These are phyloP conservation scores for Ciconia stormi DNA, from an alignment of 2,113 vertebrate species.

Conservation along the genomic window DNA sequence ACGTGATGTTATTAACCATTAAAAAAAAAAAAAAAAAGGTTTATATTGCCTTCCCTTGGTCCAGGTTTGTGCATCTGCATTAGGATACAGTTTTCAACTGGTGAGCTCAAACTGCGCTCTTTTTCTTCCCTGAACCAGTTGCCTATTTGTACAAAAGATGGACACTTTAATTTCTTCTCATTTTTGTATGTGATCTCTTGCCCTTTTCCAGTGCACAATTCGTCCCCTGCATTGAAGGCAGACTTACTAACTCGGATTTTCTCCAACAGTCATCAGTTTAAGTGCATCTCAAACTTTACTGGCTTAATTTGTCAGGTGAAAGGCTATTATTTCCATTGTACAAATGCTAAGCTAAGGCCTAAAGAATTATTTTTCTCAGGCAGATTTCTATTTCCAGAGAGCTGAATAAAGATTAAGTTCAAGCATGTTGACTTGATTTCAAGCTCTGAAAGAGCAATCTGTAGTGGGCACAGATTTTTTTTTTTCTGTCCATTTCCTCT, in stretches of 20 bases:
- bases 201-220: not conserved
- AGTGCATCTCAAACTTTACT: not conserved
- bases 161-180: not conserved
- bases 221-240: not conserved
- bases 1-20: not conserved
- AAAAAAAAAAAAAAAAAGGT: not conserved
- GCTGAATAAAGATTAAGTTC: not conserved
- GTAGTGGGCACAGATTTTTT: not conserved
- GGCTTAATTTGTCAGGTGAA: conserved; percentile 7
- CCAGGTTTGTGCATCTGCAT: not conserved
- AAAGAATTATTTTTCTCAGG: not conserved
- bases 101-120: not conserved
- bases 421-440: not conserved
- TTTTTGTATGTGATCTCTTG: not conserved
- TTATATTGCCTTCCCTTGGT: not conserved
- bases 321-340: not conserved
- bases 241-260: not conserved
- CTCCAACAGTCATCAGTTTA: not conserved
- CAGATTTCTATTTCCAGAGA: not conserved
- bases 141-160: not conserved
- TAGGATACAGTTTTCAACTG: not conserved
- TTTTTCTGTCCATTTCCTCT: not conserved
- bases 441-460: not conserved
- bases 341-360: not conserved
- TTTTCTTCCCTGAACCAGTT: not conserved